Evolutionary conservation across 2,113 vertebrate species (phyloP), one percentile per base, ranked within the genome.

Genomic region (Gracilinanus agilis): DNA sequence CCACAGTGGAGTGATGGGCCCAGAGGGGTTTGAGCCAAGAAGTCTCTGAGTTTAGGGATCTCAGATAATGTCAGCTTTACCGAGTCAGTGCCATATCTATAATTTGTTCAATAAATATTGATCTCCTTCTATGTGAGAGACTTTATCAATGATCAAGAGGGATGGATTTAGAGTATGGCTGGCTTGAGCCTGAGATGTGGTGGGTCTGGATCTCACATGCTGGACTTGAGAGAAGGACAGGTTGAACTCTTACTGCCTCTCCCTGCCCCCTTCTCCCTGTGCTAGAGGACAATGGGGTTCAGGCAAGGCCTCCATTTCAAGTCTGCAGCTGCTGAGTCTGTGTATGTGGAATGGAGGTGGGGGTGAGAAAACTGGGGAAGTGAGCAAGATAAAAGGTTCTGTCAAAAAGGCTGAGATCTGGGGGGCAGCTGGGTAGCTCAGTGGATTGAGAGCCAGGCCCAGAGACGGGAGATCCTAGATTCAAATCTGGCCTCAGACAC

Each of bases 241-340:
- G 95, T 96, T 96, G 97, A 95, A 94, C 95, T 96, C 75, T 83
- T 25, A 12, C 91, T 49, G 49, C 49, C 49, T 49, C 49, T 49
- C 49, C 49, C 49, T 49, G 49, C 49, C 49, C 49, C 49, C 49
- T 95, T 96, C 92, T 91, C 96, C 61, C 56, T 13, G 95, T 55
- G 95, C 95, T 56, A 54, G 93, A 94, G 97, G 94, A 95, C 67
- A 16, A 0, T 90, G 93, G 88, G 91, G 55, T 12, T 89, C 54
- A 25, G 91, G 91, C 13, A 92, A 94, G 92, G 94, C 90, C 93
- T 54, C 93, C 67, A 95, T 96, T 94, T 89, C 94, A 83, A 54
- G 95, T 88, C 94, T 44, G 95, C 96, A 97, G 97, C 97, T 97
- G 97, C 92, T 96, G 97, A 94, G 94, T 95, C 95, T 96, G 95